These are phyloP conservation scores for Lamellibrachia luymesi DNA, from an alignment of 1,140 invertebrate genomes.

Conservation along the genomic window DNA sequence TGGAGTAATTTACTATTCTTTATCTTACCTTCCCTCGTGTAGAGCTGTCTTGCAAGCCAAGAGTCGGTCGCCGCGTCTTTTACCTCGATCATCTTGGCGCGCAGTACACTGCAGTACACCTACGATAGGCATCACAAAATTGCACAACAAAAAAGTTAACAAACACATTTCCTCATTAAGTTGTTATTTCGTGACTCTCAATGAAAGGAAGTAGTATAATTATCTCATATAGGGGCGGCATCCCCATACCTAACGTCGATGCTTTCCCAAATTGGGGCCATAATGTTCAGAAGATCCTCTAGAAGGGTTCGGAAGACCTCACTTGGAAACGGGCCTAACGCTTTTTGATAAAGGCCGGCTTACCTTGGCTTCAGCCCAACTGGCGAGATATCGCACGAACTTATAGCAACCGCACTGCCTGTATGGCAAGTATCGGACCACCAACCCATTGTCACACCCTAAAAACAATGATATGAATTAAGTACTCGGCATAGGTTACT, in stretches of 20 bases:
- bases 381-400: not conserved
- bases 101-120: not conserved
- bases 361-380: not conserved
- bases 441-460: not conserved
- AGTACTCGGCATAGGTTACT: not conserved
- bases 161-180: no score
- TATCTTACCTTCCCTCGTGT: not conserved
- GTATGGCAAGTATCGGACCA: not conserved
- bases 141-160: no score
- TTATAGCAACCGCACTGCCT: not conserved
- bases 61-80: not conserved
- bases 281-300: no score
- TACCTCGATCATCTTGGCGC: not conserved
- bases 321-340: no score
- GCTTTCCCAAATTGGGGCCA: no score
- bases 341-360: no score
- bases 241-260: no score
- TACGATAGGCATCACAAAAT: not conserved
- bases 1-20: no score
- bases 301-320: no score
- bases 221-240: no score
- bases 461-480: not conserved
- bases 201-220: no score
- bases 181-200: no score
- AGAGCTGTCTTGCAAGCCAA: not conserved